Percentiles rank a stretch among this genome's conserved stretches.
phyloP scores from a whole-genome alignment of 2,888 invertebrate species.

The Lasioglossum oenotherae region DNA sequence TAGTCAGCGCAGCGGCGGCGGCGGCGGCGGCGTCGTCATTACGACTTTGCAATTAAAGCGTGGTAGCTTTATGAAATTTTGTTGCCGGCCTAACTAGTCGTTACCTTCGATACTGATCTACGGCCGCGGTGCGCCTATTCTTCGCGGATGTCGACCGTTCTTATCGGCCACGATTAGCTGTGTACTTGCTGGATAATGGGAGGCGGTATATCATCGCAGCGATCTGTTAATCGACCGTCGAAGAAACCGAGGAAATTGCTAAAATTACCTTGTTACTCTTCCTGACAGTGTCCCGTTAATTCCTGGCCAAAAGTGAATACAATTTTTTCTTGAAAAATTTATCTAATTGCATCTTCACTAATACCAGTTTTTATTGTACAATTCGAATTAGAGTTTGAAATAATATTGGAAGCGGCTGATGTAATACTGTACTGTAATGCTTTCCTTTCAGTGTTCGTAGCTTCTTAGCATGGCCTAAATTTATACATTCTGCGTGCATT shows the following conservation, averaged over 20 bases:
- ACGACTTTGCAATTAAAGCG: slow-evolving; percentile 24
- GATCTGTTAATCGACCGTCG: not conserved
- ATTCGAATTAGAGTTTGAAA: too few relatives aligned
- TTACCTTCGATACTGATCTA: slow-evolving; percentile 4
- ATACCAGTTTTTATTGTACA: too few relatives aligned
- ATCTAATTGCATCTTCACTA: too few relatives aligned
- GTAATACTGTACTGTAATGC: too few relatives aligned
- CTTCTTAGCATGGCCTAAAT: not conserved
- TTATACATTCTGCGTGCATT: not conserved
- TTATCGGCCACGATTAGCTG: slow-evolving; percentile 12
- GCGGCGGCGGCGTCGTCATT: not conserved
- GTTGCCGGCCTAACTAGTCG: slow-evolving; percentile 24
- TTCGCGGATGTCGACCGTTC: not conserved
- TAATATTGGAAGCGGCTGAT: too few relatives aligned
- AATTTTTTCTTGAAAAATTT: not conserved
- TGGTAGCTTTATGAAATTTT: slow-evolving; percentile 17
- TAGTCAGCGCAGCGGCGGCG: not conserved
- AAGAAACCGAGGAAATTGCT: not conserved
- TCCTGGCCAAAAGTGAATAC: not conserved
- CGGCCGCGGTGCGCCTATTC: not conserved
- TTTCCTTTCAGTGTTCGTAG: not conserved
- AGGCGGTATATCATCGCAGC: slow-evolving; percentile 4
- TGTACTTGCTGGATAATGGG: slow-evolving; percentile 9
- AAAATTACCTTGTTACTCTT: not conserved
- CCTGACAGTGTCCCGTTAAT: not conserved